Base-by-base conservation (phyloP, 2,113 vertebrate genomes). In the Phasianus colchicus region DNA sequence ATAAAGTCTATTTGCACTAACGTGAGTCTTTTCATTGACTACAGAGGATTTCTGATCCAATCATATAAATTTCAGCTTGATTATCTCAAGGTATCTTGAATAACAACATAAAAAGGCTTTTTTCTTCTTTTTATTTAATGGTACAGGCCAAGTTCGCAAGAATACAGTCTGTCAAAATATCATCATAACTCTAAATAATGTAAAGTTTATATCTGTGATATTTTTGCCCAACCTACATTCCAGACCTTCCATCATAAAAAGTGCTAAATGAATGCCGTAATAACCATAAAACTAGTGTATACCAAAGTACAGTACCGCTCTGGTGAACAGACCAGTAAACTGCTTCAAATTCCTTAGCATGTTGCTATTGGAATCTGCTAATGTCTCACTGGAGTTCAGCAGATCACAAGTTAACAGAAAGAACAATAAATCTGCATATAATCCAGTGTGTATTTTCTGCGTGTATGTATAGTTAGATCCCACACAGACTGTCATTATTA, bases 231-330 rank as follows among this genome's bases (percentile, higher is more conserved):
- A 42, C 5, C 17, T 85, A 60, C 22, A 77, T 40, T 40, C 19
- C 20, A 11, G 19, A 48, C 11, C 32, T 54, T 75, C 45, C 65
- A 60, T 43, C 88, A 63, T 15, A 84, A 8, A 75, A 85, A 78
- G 30, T 15, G 13, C 45, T 36, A 90, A 75, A 40, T 25, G 13
- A 92, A 82, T 85, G 48, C 10, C 32, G 27, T 52, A 57, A 78
- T 8, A 78, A 86, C 29, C 89, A 89, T 30, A 70, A 92, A 91
- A 93, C 86, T 64, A 88, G 24, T 48, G 86, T 32, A 3, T 79
- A 57, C 65, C 69, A 36, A 86, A 10, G 3, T 50, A 32, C 29
- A 93, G 66, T 89, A 90, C 45, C 79, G 29, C 29, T 73, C 7
- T 75, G 21, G 32, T 72, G 77, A 36, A 79, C n/a, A 79, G 52